Evolutionary conservation across 2,888 invertebrate genomes (phyloP).

Genomic region (Spodoptera picta): DNA sequence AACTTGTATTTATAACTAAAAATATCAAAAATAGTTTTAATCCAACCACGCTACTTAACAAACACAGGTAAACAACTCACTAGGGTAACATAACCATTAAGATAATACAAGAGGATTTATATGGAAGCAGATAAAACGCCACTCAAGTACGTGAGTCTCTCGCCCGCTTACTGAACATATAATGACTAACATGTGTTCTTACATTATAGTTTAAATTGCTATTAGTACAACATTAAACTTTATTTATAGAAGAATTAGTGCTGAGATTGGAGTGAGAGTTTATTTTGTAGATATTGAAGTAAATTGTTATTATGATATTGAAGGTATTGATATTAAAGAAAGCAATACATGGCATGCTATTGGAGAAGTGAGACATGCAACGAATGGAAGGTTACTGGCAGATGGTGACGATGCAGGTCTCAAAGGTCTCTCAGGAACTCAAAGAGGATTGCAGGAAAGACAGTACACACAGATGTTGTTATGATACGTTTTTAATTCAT

Average conservation of each 20-base stretch:
- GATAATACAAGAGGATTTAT: constrained; percentile 72
- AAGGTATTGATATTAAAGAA: too few species aligned
- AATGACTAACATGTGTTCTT: constrained; percentile 72
- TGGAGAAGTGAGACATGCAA: too few species aligned
- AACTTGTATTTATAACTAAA: too few species aligned
- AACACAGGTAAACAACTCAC: constrained; percentile 54
- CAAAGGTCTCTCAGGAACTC: too few species aligned
- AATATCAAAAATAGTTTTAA: constrained; percentile 40
- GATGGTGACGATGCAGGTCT: too few species aligned
- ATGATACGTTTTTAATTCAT: too few species aligned
- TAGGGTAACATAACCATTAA: constrained; percentile 69
- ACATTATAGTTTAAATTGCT: constrained; percentile 49
- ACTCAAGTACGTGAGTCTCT: constrained; percentile 68
- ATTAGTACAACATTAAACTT: constrained; percentile 30
- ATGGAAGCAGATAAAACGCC: constrained; percentile 64
- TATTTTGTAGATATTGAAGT: not conserved
- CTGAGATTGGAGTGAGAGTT: not conserved
- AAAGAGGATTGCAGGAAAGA: too few species aligned
- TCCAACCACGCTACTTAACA: constrained; percentile 25
- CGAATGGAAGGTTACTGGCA: too few species aligned
- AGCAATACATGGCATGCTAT: too few species aligned
- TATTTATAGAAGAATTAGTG: constrained; percentile 17
- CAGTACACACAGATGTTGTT: too few species aligned
- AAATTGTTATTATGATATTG: too few species aligned
- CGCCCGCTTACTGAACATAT: constrained; percentile 64